Evolutionary conservation across 2,113 vertebrate species (phyloP), one percentile per base, ranked within the genome.

Genomic region (Sterrhoptilus dennistouni): DNA sequence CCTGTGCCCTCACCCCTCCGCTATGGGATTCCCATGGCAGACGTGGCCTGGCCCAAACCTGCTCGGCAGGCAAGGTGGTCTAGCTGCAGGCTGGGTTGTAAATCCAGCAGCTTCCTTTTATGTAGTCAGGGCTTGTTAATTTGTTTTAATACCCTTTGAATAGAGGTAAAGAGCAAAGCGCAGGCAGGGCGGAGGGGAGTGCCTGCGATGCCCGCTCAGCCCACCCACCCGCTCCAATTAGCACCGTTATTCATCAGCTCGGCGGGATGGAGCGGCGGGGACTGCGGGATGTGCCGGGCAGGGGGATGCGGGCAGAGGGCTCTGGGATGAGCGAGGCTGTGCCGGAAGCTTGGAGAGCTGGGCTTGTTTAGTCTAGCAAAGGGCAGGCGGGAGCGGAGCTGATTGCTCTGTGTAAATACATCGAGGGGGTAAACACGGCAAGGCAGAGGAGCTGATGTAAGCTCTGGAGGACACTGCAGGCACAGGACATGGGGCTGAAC

Each of bases 31-130:
- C 93, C 93, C 89, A 75, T 52, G 91, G 95, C 92, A 92, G 83
- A n/a, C 40, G 5, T 5, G 63, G 91, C 94, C 80, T 82, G 96
- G 83, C 35, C 86, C 89, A 74, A 91, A 94, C 95, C 86, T 93
- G 95, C 92, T 96, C 94, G 4, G 89, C 94, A 93, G 74, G 77
- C 91, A 95, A 83, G 95, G 95, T 94, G 92, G 95, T 95, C 95
- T 96, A 94, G 93, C 95, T 96, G 91, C 95, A 93, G 95, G 96
- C 92, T 66, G 90, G 68, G 82, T 88, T 95, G 87, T 95, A 96
- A 96, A 96, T 94, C 38, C 93, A 40, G 85, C 91, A 93, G 91
- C 94, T 96, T 93, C 95, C 95, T 96, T 94, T 96, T 44, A 96
- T 90, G 95, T 88, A 86, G 90, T 93, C 93, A 25, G 83, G 79